phyloP scores from a whole-genome alignment of 1,140 invertebrate genomes.

The Antheraea mylitta region DNA sequence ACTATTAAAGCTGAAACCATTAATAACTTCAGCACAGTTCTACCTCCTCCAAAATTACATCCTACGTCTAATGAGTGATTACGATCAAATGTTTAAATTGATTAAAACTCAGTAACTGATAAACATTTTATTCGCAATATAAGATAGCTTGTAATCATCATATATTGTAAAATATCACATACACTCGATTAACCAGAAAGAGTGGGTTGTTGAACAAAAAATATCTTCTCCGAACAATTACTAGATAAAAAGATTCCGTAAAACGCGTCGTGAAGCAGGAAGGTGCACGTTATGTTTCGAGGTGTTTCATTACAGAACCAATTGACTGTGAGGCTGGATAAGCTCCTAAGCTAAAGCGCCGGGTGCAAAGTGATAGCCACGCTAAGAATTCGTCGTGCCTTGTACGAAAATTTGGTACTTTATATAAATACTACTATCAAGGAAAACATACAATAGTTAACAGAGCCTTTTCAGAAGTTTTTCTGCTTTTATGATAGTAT shows the following conservation, averaged over 20 bases:
- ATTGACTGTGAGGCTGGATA: slow-evolving; percentile 14
- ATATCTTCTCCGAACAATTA: slow-evolving; percentile 8
- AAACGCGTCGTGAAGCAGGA: slow-evolving; percentile 4
- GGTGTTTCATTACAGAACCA: slow-evolving; percentile 13
- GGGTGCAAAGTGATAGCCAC: neutral
- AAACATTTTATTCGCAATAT: neutral
- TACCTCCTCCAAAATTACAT: no score
- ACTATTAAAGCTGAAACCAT: no score
- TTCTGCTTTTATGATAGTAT: no score
- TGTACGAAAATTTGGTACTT: neutral
- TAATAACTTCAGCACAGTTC: no score
- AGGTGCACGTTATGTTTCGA: slow-evolving; percentile 11
- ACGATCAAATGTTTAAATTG: no score
- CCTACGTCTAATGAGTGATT: no score
- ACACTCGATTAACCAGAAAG: neutral
- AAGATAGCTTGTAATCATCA: neutral
- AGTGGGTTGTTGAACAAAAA: slow-evolving; percentile 7
- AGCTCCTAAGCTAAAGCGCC: slow-evolving; percentile 4
- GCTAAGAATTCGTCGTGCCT: neutral
- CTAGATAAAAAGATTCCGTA: slow-evolving; percentile 12
- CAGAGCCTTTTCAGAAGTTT: no score
- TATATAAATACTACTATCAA: neutral
- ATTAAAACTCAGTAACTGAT: neutral
- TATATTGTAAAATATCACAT: neutral
- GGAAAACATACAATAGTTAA: neutral